These are phyloP conservation scores for Oenanthe oenanthe DNA, from an alignment of 2,113 vertebrate species.

Conservation along the genomic window DNA sequence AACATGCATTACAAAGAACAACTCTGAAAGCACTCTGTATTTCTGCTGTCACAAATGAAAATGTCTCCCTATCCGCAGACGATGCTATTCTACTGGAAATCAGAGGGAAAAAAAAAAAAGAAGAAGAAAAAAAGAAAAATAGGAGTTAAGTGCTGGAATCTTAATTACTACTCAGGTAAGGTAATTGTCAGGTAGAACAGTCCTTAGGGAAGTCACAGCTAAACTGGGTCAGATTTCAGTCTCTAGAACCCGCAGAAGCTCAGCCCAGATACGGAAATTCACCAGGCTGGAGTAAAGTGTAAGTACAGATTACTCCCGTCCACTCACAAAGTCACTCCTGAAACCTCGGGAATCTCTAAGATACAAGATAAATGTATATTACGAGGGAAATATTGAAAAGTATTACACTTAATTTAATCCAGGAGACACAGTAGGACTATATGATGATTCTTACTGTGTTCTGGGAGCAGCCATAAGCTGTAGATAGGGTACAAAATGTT, in stretches of 20 bases:
- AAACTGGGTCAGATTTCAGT: conserved; percentile 60
- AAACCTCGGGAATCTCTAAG: conserved; percentile 17
- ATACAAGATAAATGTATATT: conserved; percentile 68
- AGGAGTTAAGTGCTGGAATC: conserved; percentile 3
- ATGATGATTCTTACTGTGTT: conserved; percentile 20
- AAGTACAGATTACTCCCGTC: neutral
- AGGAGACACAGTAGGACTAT: conserved; percentile 21
- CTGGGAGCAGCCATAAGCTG: conserved; percentile 59
- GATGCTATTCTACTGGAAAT: conserved; percentile 25
- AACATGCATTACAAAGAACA: conserved; percentile 33
- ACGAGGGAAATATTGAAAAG: conserved; percentile 63
- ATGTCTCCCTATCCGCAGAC: conserved; percentile 12
- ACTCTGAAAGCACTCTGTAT: conserved; percentile 33
- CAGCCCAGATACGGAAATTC: neutral
- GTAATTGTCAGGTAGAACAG: conserved; percentile 56
- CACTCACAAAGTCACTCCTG: conserved; percentile 10
- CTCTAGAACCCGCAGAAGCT: neutral
- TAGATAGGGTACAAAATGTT: conserved; percentile 65
- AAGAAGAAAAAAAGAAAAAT: neutral
- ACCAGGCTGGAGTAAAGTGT: conserved; percentile 6
- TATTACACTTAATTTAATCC: conserved; percentile 60
- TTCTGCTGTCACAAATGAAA: conserved; percentile 44
- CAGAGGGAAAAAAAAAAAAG: neutral
- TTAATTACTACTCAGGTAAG: conserved; percentile 52
- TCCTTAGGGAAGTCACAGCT: conserved; percentile 14